Evolutionary conservation across 2,888 invertebrate species (phyloP).

Genomic region (Eutolmus rufibarbis): DNA sequence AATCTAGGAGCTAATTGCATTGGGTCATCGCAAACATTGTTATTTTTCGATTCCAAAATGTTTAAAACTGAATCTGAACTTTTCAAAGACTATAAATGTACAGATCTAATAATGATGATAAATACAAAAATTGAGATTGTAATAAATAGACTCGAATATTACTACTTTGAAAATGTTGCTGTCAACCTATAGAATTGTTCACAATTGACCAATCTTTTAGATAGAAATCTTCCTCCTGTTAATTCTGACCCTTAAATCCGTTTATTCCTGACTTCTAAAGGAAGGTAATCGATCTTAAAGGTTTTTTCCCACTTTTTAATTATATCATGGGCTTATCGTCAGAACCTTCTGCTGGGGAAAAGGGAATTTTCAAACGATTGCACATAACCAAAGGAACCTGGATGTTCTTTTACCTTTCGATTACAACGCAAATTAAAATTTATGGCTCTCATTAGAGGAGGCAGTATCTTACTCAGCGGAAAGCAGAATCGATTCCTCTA

Average conservation of each 20-base stretch:
- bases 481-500: not conserved
- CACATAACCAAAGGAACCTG: not conserved
- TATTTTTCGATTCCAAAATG: too few relatives aligned
- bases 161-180: too few relatives aligned
- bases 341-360: not conserved
- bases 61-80: too few relatives aligned
- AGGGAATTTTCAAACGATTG: not conserved
- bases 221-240: not conserved
- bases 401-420: not conserved
- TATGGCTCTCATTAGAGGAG: not conserved
- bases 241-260: not conserved
- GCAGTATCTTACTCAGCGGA: not conserved
- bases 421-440: not conserved
- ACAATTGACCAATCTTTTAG: not conserved
- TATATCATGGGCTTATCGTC: not conserved
- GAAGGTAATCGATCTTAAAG: not conserved
- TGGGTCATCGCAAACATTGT: too few relatives aligned
- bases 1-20: too few relatives aligned
- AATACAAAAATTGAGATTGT: too few relatives aligned
- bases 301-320: not conserved
- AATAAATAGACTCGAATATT: too few relatives aligned
- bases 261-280: not conserved
- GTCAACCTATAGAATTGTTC: too few relatives aligned
- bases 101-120: too few relatives aligned
- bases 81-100: too few relatives aligned